Percentiles rank a stretch among this genome's conserved stretches.
Conservation (phyloP, 2,888 invertebrate genomes). For the Eilema griseolum region DNA sequence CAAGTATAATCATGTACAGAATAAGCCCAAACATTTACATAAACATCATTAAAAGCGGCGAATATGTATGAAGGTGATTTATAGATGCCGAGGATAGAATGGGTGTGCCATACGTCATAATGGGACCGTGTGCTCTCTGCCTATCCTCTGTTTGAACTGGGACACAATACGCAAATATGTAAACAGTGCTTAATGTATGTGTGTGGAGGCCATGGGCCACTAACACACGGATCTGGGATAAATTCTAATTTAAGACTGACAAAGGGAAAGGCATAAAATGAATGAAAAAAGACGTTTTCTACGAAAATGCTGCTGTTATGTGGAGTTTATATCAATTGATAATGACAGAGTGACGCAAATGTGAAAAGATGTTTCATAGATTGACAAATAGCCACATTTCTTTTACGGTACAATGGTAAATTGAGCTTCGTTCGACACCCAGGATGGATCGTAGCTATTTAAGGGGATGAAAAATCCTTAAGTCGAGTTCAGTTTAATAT, state of each 20-base stretch:
- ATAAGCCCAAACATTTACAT: slow-evolving; percentile 63
- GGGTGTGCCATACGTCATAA: slow-evolving; percentile 43
- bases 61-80: slow-evolving; percentile 65
- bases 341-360: slow-evolving; percentile 31
- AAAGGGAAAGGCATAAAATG: slow-evolving; percentile 12
- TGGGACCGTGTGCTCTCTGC: slow-evolving; percentile 34
- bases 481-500: background rate
- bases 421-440: background rate
- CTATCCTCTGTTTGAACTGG: slow-evolving; percentile 33
- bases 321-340: slow-evolving; percentile 29
- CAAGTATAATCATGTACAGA: slow-evolving; percentile 32
- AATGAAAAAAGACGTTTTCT: slow-evolving; percentile 33
- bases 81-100: slow-evolving; percentile 41
- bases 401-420: slow-evolving; percentile 1
- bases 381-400: background rate
- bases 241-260: slow-evolving; percentile 17
- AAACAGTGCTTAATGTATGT: slow-evolving; percentile 34
- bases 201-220: slow-evolving; percentile 11
- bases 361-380: slow-evolving; percentile 27
- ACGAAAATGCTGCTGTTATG: background rate
- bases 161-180: slow-evolving; percentile 43
- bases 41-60: slow-evolving; percentile 63
- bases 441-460: background rate
- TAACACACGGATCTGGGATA: slow-evolving; percentile 23
- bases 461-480: background rate